Percentiles rank a stretch among this genome's conserved stretches.
These are phyloP conservation scores for Uria lomvia DNA, from an alignment of 2,113 vertebrate species.

Conservation along the genomic window DNA sequence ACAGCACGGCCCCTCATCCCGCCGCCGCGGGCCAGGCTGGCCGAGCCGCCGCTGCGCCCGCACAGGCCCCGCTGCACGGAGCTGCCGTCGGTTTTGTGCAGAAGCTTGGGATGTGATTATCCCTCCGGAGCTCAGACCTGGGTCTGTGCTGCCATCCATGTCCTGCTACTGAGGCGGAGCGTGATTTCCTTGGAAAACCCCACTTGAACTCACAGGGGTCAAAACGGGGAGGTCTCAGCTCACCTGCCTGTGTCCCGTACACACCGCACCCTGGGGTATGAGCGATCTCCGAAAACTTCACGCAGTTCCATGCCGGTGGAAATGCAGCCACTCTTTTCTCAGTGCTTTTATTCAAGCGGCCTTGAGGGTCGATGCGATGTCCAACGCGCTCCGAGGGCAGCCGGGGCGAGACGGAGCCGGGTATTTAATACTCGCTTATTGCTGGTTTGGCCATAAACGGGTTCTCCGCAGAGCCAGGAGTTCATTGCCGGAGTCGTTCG, in stretches of 20 bases:
- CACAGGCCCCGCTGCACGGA: neutral
- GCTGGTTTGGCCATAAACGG: neutral
- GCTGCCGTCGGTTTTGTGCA: accelerated
- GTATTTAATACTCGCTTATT: neutral
- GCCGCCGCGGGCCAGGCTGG: neutral
- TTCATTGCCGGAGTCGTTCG: neutral
- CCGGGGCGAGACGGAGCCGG: neutral
- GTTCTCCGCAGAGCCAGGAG: neutral
- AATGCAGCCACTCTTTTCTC: neutral
- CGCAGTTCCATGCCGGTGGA: accelerated
- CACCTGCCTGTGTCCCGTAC: neutral
- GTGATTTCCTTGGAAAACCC: neutral
- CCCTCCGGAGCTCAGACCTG: neutral
- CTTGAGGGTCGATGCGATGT: neutral
- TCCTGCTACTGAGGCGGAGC: neutral
- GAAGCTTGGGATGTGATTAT: neutral
- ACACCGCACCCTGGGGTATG: accelerated
- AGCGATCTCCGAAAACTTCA: neutral
- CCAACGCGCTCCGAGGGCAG: neutral
- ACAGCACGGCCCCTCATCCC: neutral
- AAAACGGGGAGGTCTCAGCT: neutral
- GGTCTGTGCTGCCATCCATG: accelerated
- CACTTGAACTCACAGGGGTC: neutral
- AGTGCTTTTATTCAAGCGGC: neutral
- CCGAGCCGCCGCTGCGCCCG: neutral